phyloP scores from a whole-genome alignment of 2,888 invertebrate genomes.

The Drosophila cyrtoloma region DNA sequence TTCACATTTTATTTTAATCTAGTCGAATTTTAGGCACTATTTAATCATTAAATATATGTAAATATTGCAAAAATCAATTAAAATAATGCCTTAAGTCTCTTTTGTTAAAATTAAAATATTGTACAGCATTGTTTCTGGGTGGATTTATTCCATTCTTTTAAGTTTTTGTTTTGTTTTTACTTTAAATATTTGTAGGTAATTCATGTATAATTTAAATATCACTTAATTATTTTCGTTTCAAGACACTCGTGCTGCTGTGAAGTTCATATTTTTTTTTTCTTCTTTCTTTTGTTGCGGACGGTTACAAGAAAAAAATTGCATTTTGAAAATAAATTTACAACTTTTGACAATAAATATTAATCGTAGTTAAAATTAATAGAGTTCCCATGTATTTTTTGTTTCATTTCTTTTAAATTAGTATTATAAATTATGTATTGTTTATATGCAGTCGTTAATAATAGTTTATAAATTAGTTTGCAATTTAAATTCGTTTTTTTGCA shows the following conservation, averaged over 20 bases:
- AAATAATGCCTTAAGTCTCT: slow-evolving; percentile 71
- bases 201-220: slow-evolving; percentile 66
- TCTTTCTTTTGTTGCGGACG: slow-evolving; percentile 58
- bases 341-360: slow-evolving; percentile 64
- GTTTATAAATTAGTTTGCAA: slow-evolving; percentile 65
- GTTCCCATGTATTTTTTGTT: slow-evolving; percentile 55
- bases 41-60: slow-evolving; percentile 47
- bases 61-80: slow-evolving; percentile 75
- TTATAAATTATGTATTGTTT: slow-evolving; percentile 48
- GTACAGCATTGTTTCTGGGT: slow-evolving; percentile 58
- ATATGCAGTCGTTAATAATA: slow-evolving; percentile 49
- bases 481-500: slow-evolving; percentile 65
- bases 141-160: slow-evolving; percentile 26
- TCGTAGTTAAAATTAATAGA: slow-evolving; percentile 37
- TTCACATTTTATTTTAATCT: slow-evolving; percentile 65
- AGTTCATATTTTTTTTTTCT: slow-evolving; percentile 15
- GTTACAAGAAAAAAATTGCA: slow-evolving; percentile 61
- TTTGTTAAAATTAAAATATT: slow-evolving; percentile 70
- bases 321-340: slow-evolving; percentile 57
- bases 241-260: slow-evolving; percentile 60
- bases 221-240: slow-evolving; percentile 70
- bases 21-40: slow-evolving; percentile 53
- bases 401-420: slow-evolving; percentile 58
- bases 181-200: slow-evolving; percentile 33
- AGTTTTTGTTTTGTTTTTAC: slow-evolving; percentile 37